Evolutionary conservation across 2,797 vertebrate species (phyloP), one percentile per base, ranked within the genome.

Genomic region (Malacoctenus gilli): DNA sequence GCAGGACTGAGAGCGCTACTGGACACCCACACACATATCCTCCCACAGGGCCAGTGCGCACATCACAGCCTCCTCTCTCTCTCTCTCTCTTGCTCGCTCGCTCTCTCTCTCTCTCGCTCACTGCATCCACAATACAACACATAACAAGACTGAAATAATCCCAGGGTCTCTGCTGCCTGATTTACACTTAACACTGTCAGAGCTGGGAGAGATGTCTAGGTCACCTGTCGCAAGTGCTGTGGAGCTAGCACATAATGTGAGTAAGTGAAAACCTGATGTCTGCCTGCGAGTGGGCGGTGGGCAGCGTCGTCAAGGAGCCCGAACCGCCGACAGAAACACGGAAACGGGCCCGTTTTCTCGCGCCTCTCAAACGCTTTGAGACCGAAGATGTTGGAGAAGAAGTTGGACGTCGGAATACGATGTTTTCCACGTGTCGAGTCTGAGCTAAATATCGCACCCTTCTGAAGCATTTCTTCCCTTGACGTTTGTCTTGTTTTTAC

Each of bases 11-110:
- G 80, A 85, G 81, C 70, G 80, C 73, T 79, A 34, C 82, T 75
- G 80, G 80, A 92, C 89, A 83, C 91, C 91, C 87, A 92, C 90
- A 81, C 82, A 48, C 72, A 41, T 16, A 48, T 73, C 82, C 76
- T 87, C 90, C 88, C 89, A 90, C 90, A 65, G 68, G 80, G 79
- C 75, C 85, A 68, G 60, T 19, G 41, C 72, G 34, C 81, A 57
- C 78, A 84, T 63, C 76, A 44, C 80, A 75, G 75, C 77, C 77
- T 83, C 73, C 68, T 72, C 57, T 22, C 68, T 57, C 51, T 20
- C 49, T 3, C 42, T 54, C 72, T 53, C 59, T 41, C 48, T 32
- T 11, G 31, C 9, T 63, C 55, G 39, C 10, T 37, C n/a, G n/a
- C 68, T 72, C 57, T 22, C 68, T 57, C 51, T 20, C 49, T 3